These are phyloP conservation scores for Papilio elwesi DNA, from an alignment of 2,888 invertebrate species.

Conservation along the genomic window DNA sequence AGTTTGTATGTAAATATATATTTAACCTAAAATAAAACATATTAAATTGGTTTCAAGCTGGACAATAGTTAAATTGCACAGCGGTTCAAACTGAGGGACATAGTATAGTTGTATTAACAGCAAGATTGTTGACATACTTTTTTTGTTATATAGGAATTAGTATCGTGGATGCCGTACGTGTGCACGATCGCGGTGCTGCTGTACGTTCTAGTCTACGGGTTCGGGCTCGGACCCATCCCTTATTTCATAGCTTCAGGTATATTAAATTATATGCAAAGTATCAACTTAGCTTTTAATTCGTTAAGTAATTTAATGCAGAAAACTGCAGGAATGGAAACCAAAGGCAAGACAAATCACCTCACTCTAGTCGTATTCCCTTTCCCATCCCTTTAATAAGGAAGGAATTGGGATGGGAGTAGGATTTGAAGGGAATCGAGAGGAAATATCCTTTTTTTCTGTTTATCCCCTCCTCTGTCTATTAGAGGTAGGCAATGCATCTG, in stretches of 20 bases:
- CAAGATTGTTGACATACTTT: not conserved
- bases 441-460: too few species aligned
- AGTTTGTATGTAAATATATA: not conserved
- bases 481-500: too few species aligned
- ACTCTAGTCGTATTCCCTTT: too few species aligned
- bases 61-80: not conserved
- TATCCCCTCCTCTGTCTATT: too few species aligned
- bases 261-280: slow-evolving; percentile 37
- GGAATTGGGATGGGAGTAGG: too few species aligned
- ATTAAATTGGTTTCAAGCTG: not conserved
- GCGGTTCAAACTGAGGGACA: too few species aligned
- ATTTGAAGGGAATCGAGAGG: not conserved
- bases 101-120: too few species aligned
- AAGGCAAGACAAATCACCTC: too few species aligned
- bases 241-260: slow-evolving; percentile 92
- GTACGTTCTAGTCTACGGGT: slow-evolving; percentile 91
- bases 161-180: slow-evolving; percentile 88
- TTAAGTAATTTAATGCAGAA: not conserved
- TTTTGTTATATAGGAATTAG: slow-evolving; percentile 72
- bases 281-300: too few species aligned
- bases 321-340: too few species aligned
- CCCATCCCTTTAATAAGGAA: too few species aligned
- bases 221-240: slow-evolving; percentile 94
- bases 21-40: too few species aligned
- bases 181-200: slow-evolving; percentile 88